Percentiles rank a stretch among this genome's conserved stretches.
Conservation (phyloP, 2,113 vertebrate species). For the Synodontis membranacea region DNA sequence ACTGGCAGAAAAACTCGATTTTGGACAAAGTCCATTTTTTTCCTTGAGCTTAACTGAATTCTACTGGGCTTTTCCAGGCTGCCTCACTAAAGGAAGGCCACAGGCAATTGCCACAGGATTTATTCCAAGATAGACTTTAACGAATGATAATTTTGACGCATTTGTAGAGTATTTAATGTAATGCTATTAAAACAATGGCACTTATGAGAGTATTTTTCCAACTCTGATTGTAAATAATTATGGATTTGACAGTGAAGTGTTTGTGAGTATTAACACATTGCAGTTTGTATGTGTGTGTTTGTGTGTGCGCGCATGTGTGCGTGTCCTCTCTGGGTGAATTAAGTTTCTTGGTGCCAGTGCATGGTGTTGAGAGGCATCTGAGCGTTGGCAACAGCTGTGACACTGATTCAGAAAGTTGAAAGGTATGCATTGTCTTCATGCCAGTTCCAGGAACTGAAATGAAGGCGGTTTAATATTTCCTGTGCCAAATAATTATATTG, state of each 20-base stretch:
- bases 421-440: conserved; percentile 42
- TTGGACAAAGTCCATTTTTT: neutral
- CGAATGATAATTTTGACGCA: neutral
- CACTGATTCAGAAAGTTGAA: conserved; percentile 47
- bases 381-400: conserved; percentile 47
- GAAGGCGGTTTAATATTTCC: conserved; percentile 35
- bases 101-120: neutral
- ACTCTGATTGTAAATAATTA: neutral
- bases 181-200: neutral
- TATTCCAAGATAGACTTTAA: neutral
- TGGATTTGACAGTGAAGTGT: neutral
- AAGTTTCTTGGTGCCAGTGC: conserved; percentile 19
- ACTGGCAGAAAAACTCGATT: neutral
- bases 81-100: neutral
- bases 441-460: conserved; percentile 2
- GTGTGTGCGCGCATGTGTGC: too few relatives aligned
- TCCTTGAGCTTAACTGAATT: neutral
- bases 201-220: neutral
- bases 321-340: conserved; percentile 14
- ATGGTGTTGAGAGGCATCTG: conserved; percentile 26
- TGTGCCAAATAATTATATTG: conserved; percentile 30
- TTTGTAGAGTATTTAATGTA: neutral
- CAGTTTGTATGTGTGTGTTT: conserved; percentile 9
- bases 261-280: neutral
- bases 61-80: neutral